These are phyloP conservation scores for Rhegmatorhina hoffmannsi DNA, from an alignment of 2,113 vertebrate genomes.

Conservation along the genomic window DNA sequence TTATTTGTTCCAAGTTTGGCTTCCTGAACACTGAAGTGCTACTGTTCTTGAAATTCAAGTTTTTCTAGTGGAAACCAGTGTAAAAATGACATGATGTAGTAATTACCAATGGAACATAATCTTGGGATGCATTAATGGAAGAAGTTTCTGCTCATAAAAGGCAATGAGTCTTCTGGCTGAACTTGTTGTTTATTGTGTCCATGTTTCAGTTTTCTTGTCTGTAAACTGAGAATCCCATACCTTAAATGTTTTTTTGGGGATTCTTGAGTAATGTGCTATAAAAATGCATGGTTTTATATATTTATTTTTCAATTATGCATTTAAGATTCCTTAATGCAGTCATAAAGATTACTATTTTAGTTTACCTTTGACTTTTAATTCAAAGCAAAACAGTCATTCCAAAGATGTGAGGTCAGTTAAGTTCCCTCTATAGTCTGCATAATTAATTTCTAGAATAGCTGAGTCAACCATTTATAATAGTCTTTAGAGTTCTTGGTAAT, in stretches of 20 bases:
- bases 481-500: slow-evolving; percentile 42
- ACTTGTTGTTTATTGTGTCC: neutral
- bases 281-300: neutral
- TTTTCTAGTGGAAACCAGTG: neutral
- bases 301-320: neutral
- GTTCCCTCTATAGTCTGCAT: slow-evolving; percentile 28
- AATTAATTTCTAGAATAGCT: slow-evolving; percentile 45
- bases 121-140: neutral
- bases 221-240: neutral
- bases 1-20: neutral
- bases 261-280: neutral
- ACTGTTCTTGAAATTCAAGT: neutral
- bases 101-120: neutral
- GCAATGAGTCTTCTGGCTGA: neutral
- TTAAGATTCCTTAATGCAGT: neutral
- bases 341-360: neutral
- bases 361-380: slow-evolving; percentile 45
- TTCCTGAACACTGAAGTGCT: neutral
- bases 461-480: slow-evolving; percentile 22
- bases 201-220: neutral
- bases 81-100: neutral
- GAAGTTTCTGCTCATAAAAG: neutral
- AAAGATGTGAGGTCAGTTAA: slow-evolving; percentile 1
- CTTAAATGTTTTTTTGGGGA: neutral
- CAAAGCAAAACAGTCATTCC: slow-evolving; percentile 12